A percentile compares a stretch with the other conserved stretches of the same genome.
These are phyloP conservation scores for Pseudolaguvia tuberculata DNA, from an alignment of 2,113 vertebrate species.

Conservation along the genomic window DNA sequence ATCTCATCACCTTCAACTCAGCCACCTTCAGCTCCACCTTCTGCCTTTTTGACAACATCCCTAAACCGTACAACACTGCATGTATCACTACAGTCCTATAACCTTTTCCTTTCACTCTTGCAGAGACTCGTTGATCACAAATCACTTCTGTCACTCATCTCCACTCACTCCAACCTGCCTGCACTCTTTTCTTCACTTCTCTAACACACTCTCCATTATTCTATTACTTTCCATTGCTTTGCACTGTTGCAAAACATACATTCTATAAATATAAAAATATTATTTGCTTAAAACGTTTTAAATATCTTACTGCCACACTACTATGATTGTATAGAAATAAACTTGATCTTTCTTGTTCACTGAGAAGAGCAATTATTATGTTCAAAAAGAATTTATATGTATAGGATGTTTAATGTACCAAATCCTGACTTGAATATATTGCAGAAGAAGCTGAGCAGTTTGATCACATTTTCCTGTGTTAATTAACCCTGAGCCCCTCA, in stretches of 20 bases:
- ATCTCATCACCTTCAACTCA: too few species aligned
- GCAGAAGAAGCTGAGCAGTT: background rate
- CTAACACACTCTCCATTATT: too few species aligned
- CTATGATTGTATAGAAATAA: background rate
- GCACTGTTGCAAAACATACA: background rate
- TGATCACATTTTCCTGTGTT: constrained; percentile 27
- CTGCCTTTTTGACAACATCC: too few species aligned
- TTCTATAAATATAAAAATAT: background rate
- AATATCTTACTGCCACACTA: background rate
- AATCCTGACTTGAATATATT: constrained; percentile 1
- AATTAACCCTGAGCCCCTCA: constrained; percentile 44
- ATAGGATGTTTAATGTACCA: constrained; percentile 16
- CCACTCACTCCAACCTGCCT: too few species aligned
- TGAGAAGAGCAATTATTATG: constrained; percentile 11
- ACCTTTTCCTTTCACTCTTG: too few species aligned
- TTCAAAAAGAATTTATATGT: background rate
- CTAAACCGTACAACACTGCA: too few species aligned
- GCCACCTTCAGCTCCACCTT: too few species aligned
- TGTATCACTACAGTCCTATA: too few species aligned
- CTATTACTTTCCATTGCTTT: too few species aligned
- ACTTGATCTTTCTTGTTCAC: background rate
- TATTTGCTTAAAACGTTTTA: background rate
- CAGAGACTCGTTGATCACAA: too few species aligned
- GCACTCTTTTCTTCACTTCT: too few species aligned
- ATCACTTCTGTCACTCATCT: too few species aligned